Conservation (phyloP, 2,888 invertebrate genomes). For the Helleia helle region DNA sequence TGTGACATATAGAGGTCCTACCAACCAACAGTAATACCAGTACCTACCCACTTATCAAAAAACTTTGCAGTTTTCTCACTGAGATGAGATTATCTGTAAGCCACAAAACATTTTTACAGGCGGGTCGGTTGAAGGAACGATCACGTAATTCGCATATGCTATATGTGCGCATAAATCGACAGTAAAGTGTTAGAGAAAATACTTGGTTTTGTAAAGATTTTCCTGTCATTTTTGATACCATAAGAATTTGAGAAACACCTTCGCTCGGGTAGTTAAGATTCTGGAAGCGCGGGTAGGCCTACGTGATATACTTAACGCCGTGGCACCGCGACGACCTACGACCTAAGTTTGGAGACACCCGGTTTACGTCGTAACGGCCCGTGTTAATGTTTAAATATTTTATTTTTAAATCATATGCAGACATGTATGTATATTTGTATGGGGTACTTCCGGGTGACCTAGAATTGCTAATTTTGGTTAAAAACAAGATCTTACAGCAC, state of each 20-base stretch:
- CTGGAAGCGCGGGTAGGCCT: constrained; percentile 44
- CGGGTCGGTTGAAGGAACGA: too few relatives aligned
- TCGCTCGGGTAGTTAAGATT: constrained; percentile 57
- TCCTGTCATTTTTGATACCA: constrained; percentile 37
- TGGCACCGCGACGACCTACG: constrained; percentile 42
- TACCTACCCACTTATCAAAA: not conserved
- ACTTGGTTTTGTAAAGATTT: constrained; percentile 32
- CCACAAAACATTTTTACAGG: too few relatives aligned
- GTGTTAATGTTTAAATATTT: too few relatives aligned
- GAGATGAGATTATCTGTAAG: too few relatives aligned
- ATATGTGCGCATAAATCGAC: constrained; percentile 48
- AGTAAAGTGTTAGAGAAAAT: constrained; percentile 42
- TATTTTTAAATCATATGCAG: too few relatives aligned
- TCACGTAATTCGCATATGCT: constrained; percentile 1
- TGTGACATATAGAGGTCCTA: too few relatives aligned
- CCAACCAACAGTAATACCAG: too few relatives aligned
- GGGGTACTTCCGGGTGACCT: too few relatives aligned
- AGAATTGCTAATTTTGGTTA: too few relatives aligned
- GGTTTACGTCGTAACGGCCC: not conserved
- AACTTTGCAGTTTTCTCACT: too few relatives aligned
- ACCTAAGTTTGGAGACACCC: constrained; percentile 6
- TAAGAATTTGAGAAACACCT: constrained; percentile 55
- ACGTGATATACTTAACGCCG: constrained; percentile 66
- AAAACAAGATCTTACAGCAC: too few relatives aligned
- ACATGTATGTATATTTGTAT: too few relatives aligned